A percentile compares a stretch with the other conserved stretches of the same genome.
These are phyloP conservation scores for Agrilus planipennis DNA, from an alignment of 1,140 invertebrate genomes.

Conservation along the genomic window DNA sequence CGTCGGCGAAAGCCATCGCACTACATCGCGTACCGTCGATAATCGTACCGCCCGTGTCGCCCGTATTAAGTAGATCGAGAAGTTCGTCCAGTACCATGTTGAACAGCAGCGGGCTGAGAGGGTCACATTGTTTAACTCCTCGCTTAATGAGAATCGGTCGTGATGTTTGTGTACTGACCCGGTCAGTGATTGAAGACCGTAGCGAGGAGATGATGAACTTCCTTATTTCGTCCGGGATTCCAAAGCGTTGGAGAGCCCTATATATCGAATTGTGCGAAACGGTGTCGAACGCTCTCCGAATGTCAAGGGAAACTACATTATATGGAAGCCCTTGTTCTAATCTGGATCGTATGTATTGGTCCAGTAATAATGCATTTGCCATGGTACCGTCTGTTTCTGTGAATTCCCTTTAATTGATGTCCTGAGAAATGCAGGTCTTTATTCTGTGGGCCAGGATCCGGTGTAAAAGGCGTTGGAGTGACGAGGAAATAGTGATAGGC, in stretches of 20 bases:
- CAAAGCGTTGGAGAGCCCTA: slow-evolving; percentile 13
- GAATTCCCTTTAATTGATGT: slow-evolving; percentile 27
- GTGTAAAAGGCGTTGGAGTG: slow-evolving; percentile 25
- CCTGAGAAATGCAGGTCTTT: slow-evolving; percentile 14
- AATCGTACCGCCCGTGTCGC: slow-evolving; percentile 3
- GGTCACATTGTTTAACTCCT: slow-evolving; percentile 39
- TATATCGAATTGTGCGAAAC: slow-evolving; percentile 24
- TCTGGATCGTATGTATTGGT: slow-evolving; percentile 25
- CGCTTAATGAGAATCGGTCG: slow-evolving; percentile 15
- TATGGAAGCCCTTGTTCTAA: slow-evolving; percentile 19
- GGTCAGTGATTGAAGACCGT: slow-evolving; percentile 14
- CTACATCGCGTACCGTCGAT: slow-evolving; percentile 11
- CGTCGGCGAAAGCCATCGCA: slow-evolving; percentile 33
- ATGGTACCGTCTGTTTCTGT: slow-evolving; percentile 24
- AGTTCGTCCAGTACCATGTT: slow-evolving; percentile 34
- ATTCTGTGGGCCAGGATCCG: slow-evolving; percentile 27
- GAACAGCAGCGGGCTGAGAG: slow-evolving; percentile 35
- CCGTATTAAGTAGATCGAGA: slow-evolving; percentile 8
- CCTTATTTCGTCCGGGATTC: slow-evolving; percentile 16
- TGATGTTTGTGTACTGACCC: slow-evolving; percentile 10
- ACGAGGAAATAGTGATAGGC: slow-evolving; percentile 34
- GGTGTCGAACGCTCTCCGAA: slow-evolving; percentile 28
- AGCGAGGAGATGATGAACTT: slow-evolving; percentile 19
- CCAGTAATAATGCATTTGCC: slow-evolving; percentile 27
- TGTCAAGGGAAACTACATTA: slow-evolving; percentile 27